Evolutionary conservation across 2,888 invertebrate species (phyloP), one percentile per base, ranked within the genome.

Genomic region (Megaustenia siamemsis): DNA sequence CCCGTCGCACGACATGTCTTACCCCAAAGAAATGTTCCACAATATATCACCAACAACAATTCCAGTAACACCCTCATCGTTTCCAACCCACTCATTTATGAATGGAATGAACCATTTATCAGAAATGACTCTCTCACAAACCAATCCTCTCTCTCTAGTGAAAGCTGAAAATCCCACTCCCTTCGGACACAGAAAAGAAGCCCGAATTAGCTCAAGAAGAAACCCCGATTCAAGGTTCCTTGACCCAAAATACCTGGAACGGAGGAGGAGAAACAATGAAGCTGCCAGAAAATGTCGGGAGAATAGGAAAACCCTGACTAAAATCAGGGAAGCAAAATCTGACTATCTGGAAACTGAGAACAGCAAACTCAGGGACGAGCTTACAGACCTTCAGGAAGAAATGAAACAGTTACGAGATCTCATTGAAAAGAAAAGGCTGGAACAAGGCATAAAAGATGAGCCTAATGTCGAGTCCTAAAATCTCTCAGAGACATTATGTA

Each of bases 351-450:
- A 94, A 88, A 89, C 88, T 4, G 94, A 95, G 90, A 95, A 95
- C 90, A 93, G 93, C 82, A 96, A 97, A 93, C 95, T 98, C 24
- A 91, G 93, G 66, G 88, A 91, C 32, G 97, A 98, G 94, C 95
- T 98, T 89, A 97, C 97, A 90, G 96, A 97, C 90, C 96, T 98
- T 40, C 97, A 98, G 56, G 97, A 97, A 1, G 98, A 98, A 94
- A 97, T 98, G 88, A 97, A 97, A 79, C 97, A 96, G 88, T 96
- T 98, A 12, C 97, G 98, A 89, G 94, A 93, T 86, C 92, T 94
- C 88, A 91, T 95, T 38, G 91, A 92, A 60, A 91, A 91, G 88
- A 93, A 92, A 83, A 88, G 88, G 87, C 88, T 87, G 66, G 89
- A 89, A 82, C 87, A 87, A 63, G 88, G 87, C 15, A 82, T 87